Percentiles rank a stretch among this genome's conserved stretches.
Conservation (phyloP, 2,888 invertebrate species). For the Coleophora deauratella region DNA sequence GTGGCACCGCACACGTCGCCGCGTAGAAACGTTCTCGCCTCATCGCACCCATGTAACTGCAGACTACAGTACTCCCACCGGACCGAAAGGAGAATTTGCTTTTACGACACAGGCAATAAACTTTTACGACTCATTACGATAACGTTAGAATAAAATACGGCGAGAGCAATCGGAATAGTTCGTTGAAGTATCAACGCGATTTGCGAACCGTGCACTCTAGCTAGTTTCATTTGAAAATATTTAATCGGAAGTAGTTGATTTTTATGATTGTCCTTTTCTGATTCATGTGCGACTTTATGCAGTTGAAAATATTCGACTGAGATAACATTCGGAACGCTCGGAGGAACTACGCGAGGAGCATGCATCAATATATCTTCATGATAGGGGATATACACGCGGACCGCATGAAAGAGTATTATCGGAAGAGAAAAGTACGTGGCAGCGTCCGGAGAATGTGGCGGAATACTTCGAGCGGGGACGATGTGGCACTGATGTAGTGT, state of each 20-base stretch:
- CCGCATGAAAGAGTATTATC: conserved; percentile 39
- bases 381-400: conserved; percentile 34
- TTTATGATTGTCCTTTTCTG: conserved; percentile 38
- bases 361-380: conserved; percentile 37
- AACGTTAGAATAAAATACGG: conserved; percentile 52
- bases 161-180: conserved; percentile 43
- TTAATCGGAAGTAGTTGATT: conserved; percentile 28
- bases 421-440: conserved; percentile 33
- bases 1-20: conserved; percentile 23
- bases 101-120: conserved; percentile 53
- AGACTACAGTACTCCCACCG: conserved; percentile 16
- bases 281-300: conserved; percentile 39
- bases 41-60: conserved; percentile 20
- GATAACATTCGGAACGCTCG: conserved; percentile 49
- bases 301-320: conserved; percentile 33
- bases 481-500: conserved; percentile 31
- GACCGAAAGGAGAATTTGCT: conserved; percentile 41
- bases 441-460: conserved; percentile 36
- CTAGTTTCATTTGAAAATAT: conserved; percentile 36
- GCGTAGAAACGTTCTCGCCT: conserved; percentile 28
- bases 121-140: conserved; percentile 59
- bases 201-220: conserved; percentile 19
- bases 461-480: conserved; percentile 28
- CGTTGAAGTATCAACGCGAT: conserved; percentile 26
- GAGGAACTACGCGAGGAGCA: conserved; percentile 33